Conservation (phyloP, 2,113 vertebrate species). For the Oncorhynchus clarkii region DNA sequence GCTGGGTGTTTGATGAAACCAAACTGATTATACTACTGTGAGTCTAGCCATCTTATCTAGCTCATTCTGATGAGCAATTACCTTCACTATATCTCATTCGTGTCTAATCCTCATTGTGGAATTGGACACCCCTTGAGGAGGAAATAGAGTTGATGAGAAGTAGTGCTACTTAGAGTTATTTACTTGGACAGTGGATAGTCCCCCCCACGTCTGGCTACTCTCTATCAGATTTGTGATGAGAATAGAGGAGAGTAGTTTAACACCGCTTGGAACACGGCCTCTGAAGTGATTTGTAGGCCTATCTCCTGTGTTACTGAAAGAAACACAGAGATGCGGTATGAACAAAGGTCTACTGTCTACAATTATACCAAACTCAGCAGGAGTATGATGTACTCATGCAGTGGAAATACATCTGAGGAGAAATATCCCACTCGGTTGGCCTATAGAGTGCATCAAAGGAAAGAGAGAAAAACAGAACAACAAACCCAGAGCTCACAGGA, state of each 20-base stretch:
- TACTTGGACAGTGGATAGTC: background rate
- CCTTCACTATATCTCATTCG: constrained; percentile 4
- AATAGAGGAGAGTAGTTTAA: background rate
- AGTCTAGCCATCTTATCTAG: constrained; percentile 5
- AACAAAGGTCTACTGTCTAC: background rate
- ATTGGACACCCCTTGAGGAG: background rate
- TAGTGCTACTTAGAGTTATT: constrained; percentile 4
- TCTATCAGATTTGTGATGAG: background rate
- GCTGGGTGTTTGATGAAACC: background rate
- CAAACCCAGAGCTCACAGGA: constrained; percentile 41
- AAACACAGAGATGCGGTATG: background rate
- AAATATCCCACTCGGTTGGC: background rate
- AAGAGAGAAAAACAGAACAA: constrained; percentile 56
- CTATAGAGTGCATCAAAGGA: constrained; percentile 39
- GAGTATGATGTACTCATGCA: background rate
- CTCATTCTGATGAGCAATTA: constrained; percentile 15
- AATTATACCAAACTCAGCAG: background rate
- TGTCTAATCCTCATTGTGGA: constrained; percentile 1
- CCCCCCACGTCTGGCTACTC: too few relatives aligned
- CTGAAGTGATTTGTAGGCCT: background rate
- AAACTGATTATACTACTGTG: constrained; percentile 4
- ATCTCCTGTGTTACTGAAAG: background rate
- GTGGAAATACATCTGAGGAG: background rate
- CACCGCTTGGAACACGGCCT: background rate
- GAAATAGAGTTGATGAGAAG: constrained; percentile 9